A percentile compares a stretch with the other conserved stretches of the same genome.
phyloP scores from a whole-genome alignment of 2,888 invertebrate species.

The Drosophila hawaiiensis region DNA sequence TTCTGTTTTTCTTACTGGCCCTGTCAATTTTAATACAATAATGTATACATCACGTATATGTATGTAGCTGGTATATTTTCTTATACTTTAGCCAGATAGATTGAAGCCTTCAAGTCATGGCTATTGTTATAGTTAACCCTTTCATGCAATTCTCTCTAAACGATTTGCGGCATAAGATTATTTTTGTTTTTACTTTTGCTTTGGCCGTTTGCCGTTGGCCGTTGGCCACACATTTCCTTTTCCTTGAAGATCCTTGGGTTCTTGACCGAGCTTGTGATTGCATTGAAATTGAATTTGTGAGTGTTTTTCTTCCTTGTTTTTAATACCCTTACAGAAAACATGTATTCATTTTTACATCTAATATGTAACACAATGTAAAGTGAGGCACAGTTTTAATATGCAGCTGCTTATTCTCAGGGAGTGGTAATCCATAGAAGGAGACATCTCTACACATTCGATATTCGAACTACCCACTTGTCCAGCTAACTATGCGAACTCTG shows the following conservation, averaged over 20 bases:
- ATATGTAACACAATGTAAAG: background rate
- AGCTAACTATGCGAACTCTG: background rate
- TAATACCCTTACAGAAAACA: background rate
- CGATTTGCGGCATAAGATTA: conserved; percentile 71
- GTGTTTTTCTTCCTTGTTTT: conserved; percentile 40
- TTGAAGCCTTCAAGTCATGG: conserved; percentile 44
- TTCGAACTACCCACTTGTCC: background rate
- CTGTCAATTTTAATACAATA: conserved; percentile 42
- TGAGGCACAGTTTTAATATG: background rate
- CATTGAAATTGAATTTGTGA: conserved; percentile 73
- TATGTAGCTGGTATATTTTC: conserved; percentile 3
- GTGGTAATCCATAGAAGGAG: background rate
- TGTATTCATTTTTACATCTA: background rate
- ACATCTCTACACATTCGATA: background rate
- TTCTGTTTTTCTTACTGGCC: conserved; percentile 14
- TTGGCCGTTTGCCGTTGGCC: conserved; percentile 25
- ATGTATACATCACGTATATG: conserved; percentile 16
- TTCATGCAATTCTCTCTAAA: conserved; percentile 50
- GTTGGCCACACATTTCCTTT: conserved; percentile 33
- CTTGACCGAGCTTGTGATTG: conserved; percentile 54
- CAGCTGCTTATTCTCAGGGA: background rate
- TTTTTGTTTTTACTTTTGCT: conserved; percentile 35
- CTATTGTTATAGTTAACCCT: conserved; percentile 60
- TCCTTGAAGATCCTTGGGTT: conserved; percentile 8
- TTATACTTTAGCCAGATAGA: conserved; percentile 42